These are phyloP conservation scores for Apoda limacodes DNA, from an alignment of 2,888 invertebrate species.

Conservation along the genomic window DNA sequence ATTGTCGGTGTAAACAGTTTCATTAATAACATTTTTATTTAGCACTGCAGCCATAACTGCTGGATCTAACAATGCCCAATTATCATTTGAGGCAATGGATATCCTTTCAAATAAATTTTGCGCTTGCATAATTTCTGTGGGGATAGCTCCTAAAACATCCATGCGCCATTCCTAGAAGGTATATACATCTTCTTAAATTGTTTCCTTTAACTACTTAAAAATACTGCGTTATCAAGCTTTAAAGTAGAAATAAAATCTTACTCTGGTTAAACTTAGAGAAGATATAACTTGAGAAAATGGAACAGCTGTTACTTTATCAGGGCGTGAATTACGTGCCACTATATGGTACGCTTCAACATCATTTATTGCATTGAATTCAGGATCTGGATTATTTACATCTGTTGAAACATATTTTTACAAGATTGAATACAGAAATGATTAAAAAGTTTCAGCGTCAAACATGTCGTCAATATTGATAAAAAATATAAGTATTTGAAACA, in stretches of 20 bases:
- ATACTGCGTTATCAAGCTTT: no score
- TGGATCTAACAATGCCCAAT: constrained; percentile 45
- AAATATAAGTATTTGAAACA: no score
- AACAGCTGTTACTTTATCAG: constrained; percentile 33
- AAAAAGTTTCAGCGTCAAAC: no score
- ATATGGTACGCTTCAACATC: constrained; percentile 42
- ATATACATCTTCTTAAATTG: neutral
- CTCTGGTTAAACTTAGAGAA: constrained; percentile 25
- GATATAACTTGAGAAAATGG: constrained; percentile 30
- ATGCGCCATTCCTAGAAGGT: constrained; percentile 39
- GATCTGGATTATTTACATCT: constrained; percentile 21
- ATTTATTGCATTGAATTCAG: constrained; percentile 39
- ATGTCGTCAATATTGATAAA: no score
- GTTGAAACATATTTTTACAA: constrained; percentile 8
- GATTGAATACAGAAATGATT: no score
- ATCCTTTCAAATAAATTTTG: constrained; percentile 43
- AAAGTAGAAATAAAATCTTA: constrained; percentile 15
- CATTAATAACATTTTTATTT: constrained; percentile 9
- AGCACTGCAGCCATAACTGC: constrained; percentile 36
- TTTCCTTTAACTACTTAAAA: no score
- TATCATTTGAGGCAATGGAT: constrained; percentile 22
- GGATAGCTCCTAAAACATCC: constrained; percentile 36
- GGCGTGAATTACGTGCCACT: constrained; percentile 22
- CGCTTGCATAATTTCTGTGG: constrained; percentile 39
- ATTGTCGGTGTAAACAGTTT: neutral